Conservation (phyloP, 2,888 invertebrate genomes). For the Entomobrya multifasciata region DNA sequence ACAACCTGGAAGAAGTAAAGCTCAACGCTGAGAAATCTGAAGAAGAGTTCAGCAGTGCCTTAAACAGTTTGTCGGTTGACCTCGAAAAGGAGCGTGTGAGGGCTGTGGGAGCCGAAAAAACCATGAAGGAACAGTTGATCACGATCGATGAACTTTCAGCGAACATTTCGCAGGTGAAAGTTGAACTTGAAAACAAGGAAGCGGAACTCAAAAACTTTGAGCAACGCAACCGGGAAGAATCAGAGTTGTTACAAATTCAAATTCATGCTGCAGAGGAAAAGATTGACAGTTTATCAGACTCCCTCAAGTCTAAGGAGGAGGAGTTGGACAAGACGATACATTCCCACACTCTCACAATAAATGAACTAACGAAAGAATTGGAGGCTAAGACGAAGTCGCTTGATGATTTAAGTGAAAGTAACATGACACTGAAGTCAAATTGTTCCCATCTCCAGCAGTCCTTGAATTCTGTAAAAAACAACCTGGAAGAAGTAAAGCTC, state of each 20-base stretch:
- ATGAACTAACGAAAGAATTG: not conserved
- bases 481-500: not conserved
- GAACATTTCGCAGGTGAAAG: not conserved
- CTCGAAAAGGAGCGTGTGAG: not conserved
- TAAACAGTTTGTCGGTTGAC: not conserved
- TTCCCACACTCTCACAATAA: too few species aligned
- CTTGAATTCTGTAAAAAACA: not conserved
- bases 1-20: not conserved
- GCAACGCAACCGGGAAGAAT: too few species aligned
- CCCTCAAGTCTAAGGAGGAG: too few species aligned
- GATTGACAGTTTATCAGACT: too few species aligned
- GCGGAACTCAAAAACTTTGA: too few species aligned
- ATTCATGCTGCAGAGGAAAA: too few species aligned
- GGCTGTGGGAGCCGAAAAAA: not conserved
- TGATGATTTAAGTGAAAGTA: not conserved
- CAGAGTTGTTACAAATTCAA: too few species aligned
- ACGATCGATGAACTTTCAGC: not conserved
- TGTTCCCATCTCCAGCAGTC: not conserved
- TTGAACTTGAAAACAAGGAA: not conserved
- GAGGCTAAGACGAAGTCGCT: not conserved
- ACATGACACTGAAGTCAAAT: not conserved
- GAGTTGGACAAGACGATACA: too few species aligned
- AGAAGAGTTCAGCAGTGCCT: constrained; percentile 31
- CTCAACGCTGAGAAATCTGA: constrained; percentile 22
- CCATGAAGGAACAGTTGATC: not conserved